phyloP scores from a whole-genome alignment of 2,797 vertebrate species.

The Avahi laniger region DNA sequence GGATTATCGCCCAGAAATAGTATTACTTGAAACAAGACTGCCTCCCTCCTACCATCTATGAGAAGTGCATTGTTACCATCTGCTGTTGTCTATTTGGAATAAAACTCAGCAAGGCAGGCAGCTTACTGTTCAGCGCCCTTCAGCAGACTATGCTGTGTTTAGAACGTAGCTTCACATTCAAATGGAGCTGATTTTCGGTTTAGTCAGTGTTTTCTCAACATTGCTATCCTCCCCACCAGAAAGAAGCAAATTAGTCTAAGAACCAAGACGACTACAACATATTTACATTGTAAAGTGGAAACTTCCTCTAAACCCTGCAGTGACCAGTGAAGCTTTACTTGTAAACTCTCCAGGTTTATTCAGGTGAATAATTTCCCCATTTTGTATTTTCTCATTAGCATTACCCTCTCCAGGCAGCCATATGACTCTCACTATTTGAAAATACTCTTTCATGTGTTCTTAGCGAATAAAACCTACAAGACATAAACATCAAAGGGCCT shows the following conservation, averaged over 20 bases:
- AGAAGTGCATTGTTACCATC: constrained; percentile 84
- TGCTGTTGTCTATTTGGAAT: constrained; percentile 66
- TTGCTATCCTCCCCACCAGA: constrained; percentile 63
- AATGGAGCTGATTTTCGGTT: constrained; percentile 82
- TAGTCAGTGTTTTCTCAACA: constrained; percentile 76
- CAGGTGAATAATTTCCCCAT: constrained; percentile 57
- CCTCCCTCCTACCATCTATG: constrained; percentile 91
- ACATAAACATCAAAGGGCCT: constrained; percentile 16
- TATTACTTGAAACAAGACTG: constrained; percentile 97
- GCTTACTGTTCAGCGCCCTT: constrained; percentile 78
- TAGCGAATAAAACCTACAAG: constrained; percentile 25
- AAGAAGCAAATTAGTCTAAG: constrained; percentile 81
- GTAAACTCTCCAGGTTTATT: constrained; percentile 52
- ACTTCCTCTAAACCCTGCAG: constrained; percentile 51
- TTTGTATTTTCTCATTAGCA: constrained; percentile 63
- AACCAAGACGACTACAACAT: constrained; percentile 60
- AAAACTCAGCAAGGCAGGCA: constrained; percentile 76
- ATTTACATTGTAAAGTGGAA: constrained; percentile 61
- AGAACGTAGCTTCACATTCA: constrained; percentile 75
- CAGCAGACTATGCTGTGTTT: constrained; percentile 75
- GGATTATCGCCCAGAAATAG: constrained; percentile 89
- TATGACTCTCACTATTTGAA: constrained; percentile 42
- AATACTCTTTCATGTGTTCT: constrained; percentile 35
- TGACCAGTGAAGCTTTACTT: constrained; percentile 43
- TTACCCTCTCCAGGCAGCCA: background rate